Evolutionary conservation across 2,888 invertebrate genomes (phyloP), one percentile per base, ranked within the genome.

Genomic region (Clanis bilineata): DNA sequence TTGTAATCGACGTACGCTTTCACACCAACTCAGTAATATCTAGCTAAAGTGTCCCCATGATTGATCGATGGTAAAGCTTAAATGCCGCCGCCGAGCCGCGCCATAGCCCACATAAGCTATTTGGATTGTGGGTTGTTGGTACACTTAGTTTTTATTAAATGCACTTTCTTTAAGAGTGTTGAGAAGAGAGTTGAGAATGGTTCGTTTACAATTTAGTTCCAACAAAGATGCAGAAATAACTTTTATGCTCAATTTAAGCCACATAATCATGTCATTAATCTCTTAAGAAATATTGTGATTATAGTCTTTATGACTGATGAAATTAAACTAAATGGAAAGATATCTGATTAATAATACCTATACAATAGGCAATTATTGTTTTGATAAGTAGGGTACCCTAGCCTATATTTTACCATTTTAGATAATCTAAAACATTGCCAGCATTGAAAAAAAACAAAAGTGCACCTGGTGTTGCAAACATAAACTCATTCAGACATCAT

Each of bases 41-140:
- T 69, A 65, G 73, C 71, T 70, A 77, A 78, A 83, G 81, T 82
- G 79, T 79, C 80, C 73, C 63, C 72, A 76, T 79, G 86, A 86
- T 86, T 85, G 85, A 86, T 86, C 74, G 82, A 80, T 75, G 75
- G 64, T 62, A 63, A 66, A 68, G 41, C 70, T 76, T 77, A 76
- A 73, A 77, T 65, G 63, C 71, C 62, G 56, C 59, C 61, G 58
- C n/a, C n/a, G n/a, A n/a, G n/a, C n/a, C n/a, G n/a, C n/a, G n/a
- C 63, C 56, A 44, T 59, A 67, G 70, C 68, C 69, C 68, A 67
- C 74, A 70, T 70, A 69, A 74, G 73, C 76, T 77, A 77, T 78
- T 74, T 79, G 68, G 72, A 72, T 73, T 70, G 67, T 68, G 65
- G 72, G 74, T 70, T 65, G 74, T 75, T 74, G 71, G 68, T 66